These are phyloP conservation scores for Sebastes flavidus DNA, from an alignment of 2,797 vertebrate genomes.

Conservation along the genomic window DNA sequence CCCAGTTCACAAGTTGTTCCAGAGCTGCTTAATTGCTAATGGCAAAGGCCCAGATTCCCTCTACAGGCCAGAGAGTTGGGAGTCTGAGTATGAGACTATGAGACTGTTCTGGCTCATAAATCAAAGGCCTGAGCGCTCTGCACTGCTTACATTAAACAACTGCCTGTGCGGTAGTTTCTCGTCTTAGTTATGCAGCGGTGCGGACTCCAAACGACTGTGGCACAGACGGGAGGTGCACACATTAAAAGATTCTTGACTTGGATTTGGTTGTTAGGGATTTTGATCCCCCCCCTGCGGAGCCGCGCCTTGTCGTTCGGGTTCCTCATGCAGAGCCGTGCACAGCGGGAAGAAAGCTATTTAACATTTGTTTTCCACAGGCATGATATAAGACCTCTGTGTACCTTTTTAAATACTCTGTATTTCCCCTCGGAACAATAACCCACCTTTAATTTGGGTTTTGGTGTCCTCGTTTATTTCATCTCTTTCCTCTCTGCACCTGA, in stretches of 20 bases:
- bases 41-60: slow-evolving; percentile 45
- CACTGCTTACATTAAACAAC: slow-evolving; percentile 50
- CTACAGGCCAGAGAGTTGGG: slow-evolving; percentile 5
- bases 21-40: slow-evolving; percentile 55
- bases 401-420: not conserved
- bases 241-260: slow-evolving; percentile 64
- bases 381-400: slow-evolving; percentile 19
- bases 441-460: not conserved
- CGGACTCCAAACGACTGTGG: slow-evolving; percentile 10
- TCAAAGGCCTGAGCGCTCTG: slow-evolving; percentile 48
- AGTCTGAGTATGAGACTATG: slow-evolving; percentile 30
- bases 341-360: slow-evolving; percentile 39
- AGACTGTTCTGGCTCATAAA: slow-evolving; percentile 53
- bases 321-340: slow-evolving; percentile 28
- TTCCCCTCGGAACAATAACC: not conserved
- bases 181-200: slow-evolving; percentile 37
- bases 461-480: not conserved
- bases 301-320: slow-evolving; percentile 29
- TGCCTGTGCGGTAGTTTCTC: slow-evolving; percentile 20
- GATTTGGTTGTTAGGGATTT: slow-evolving; percentile 75
- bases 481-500: not conserved
- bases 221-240: slow-evolving; percentile 45
- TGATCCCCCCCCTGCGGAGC: slow-evolving; percentile 8
- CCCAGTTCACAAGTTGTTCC: slow-evolving; percentile 10
- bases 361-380: slow-evolving; percentile 39